These are phyloP conservation scores for Neodiprion lecontei DNA, from an alignment of 1,140 invertebrate species.

Conservation along the genomic window DNA sequence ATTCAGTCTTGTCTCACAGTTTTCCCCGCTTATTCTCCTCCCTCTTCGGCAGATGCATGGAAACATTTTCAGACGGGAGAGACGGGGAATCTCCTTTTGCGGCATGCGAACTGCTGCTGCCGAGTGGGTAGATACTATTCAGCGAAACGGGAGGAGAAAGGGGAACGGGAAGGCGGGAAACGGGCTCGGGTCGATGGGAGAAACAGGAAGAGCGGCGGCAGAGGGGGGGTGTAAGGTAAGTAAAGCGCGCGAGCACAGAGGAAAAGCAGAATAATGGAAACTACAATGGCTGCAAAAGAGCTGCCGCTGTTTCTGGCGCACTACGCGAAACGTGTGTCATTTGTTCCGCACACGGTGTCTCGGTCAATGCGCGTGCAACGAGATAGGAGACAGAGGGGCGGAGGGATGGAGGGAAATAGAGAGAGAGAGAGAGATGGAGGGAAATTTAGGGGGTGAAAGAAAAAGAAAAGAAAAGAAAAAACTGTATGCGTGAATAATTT, in stretches of 20 bases:
- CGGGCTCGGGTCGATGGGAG: background rate
- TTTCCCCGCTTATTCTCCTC: too few relatives aligned
- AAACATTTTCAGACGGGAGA: background rate
- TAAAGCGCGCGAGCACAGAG: background rate
- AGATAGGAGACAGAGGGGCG: too few relatives aligned
- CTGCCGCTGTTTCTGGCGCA: background rate
- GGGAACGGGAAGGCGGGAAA: background rate
- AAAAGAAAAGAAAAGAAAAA: too few relatives aligned
- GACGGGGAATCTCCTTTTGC: background rate
- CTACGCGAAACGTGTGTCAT: background rate
- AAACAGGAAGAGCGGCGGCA: background rate
- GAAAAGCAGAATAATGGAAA: constrained; percentile 1
- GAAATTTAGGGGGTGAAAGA: too few relatives aligned
- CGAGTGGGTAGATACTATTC: background rate
- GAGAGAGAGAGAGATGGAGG: too few relatives aligned
- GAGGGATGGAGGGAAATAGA: too few relatives aligned
- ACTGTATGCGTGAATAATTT: too few relatives aligned
- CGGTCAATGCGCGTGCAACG: background rate
- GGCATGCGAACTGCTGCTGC: background rate
- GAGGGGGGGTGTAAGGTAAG: background rate
- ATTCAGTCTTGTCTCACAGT: too few relatives aligned
- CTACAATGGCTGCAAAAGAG: constrained; percentile 7
- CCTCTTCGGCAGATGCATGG: background rate
- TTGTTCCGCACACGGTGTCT: background rate
- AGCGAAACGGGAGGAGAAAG: background rate